phyloP scores from a whole-genome alignment of 2,888 invertebrate genomes.

The Parasteatoda lunata region DNA sequence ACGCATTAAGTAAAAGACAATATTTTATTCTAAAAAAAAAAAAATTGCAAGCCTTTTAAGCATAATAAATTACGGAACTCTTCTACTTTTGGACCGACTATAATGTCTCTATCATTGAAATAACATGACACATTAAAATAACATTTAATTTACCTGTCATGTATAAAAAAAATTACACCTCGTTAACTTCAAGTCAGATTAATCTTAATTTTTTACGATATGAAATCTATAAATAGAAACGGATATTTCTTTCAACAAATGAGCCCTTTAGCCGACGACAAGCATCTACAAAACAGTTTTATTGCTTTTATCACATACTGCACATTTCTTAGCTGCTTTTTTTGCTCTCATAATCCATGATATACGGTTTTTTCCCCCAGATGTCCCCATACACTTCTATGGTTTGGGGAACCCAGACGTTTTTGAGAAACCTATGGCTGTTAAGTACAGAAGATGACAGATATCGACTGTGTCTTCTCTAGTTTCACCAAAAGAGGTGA shows the following conservation, averaged over 20 bases:
- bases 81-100: no score
- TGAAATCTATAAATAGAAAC: background rate
- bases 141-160: no score
- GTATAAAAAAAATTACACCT: no score
- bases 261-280: background rate
- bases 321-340: conserved; percentile 9
- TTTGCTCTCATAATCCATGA: conserved; percentile 11
- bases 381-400: background rate
- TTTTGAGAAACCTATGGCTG: conserved; percentile 2
- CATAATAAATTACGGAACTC: no score
- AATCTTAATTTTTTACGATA: no score
- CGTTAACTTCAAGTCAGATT: no score
- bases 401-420: background rate
- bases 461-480: conserved; percentile 23
- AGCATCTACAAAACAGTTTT: conserved; percentile 9
- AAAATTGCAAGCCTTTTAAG: no score
- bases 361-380: background rate
- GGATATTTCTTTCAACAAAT: background rate
- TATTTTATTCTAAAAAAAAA: no score
- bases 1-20: no score
- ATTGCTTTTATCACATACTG: background rate
- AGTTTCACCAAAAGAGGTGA: conserved; percentile 5
- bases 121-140: no score
- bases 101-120: no score
- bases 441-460: conserved; percentile 37